Conservation (phyloP, 1,140 invertebrate genomes). For the Philaenus spumarius region DNA sequence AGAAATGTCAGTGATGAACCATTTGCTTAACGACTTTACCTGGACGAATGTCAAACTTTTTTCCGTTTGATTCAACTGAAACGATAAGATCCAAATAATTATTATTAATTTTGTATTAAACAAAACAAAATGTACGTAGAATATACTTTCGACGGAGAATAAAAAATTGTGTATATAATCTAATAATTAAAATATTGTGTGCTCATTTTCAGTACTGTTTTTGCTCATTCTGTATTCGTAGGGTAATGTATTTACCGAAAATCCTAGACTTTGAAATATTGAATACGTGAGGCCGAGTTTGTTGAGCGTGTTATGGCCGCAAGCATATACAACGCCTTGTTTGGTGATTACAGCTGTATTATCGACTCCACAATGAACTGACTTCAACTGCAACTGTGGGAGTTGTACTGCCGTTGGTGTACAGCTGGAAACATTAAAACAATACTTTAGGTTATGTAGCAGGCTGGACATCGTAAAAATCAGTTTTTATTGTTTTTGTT, state of each 20-base stretch:
- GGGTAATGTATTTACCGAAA: constrained; percentile 6
- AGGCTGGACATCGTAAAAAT: too few species aligned
- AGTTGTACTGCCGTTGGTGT: constrained; percentile 43
- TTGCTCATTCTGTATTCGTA: background rate
- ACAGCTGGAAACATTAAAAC: constrained; percentile 38
- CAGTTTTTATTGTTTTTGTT: too few species aligned
- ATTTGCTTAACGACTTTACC: constrained; percentile 22
- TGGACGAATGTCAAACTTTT: constrained; percentile 15
- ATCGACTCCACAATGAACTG: constrained; percentile 54
- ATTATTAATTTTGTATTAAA: too few species aligned
- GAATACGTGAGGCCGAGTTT: constrained; percentile 52
- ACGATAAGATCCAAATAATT: too few species aligned
- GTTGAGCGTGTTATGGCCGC: constrained; percentile 61
- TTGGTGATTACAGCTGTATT: constrained; percentile 58
- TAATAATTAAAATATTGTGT: too few species aligned
- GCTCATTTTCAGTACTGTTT: background rate
- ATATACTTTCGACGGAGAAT: too few species aligned
- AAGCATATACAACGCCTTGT: constrained; percentile 54
- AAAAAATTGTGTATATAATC: too few species aligned
- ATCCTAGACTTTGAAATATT: constrained; percentile 18
- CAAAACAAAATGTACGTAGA: too few species aligned
- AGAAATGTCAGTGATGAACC: constrained; percentile 45
- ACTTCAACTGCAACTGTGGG: constrained; percentile 39
- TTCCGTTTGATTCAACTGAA: background rate
- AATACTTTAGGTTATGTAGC: too few species aligned